Evolutionary conservation across 1,140 invertebrate species (phyloP).

Genomic region (Leptestheria dahalacensis): DNA sequence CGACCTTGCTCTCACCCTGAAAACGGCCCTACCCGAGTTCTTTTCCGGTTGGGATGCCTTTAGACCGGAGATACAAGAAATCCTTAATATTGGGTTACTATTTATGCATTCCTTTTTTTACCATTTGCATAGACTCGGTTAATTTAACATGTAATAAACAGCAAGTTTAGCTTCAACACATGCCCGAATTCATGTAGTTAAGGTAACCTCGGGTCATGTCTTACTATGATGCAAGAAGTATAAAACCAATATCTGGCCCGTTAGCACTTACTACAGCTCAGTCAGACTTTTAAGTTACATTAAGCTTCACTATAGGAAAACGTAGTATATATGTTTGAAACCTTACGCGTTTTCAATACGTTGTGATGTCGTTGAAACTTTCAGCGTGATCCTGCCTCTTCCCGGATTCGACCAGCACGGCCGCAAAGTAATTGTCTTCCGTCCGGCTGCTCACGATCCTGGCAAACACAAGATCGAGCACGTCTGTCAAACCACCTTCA

Average conservation of each 20-base stretch:
- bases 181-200: no score
- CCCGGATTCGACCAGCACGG: slow-evolving; percentile 61
- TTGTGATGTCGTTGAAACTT: slow-evolving; percentile 22
- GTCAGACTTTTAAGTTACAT: no score
- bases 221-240: not conserved
- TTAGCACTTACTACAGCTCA: no score
- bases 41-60: slow-evolving; percentile 29
- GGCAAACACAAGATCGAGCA: slow-evolving; percentile 29
- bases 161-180: no score
- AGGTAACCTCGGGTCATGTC: slow-evolving; percentile 4
- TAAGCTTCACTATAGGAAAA: no score
- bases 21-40: slow-evolving; percentile 39
- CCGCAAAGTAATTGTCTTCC: slow-evolving; percentile 51
- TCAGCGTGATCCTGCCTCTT: slow-evolving; percentile 54
- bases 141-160: no score
- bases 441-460: slow-evolving; percentile 32
- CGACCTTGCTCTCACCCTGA: slow-evolving; percentile 43
- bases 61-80: slow-evolving; percentile 41
- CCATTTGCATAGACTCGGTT: no score
- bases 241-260: no score
- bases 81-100: slow-evolving; percentile 52
- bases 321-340: no score
- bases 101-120: not conserved
- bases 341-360: not conserved
- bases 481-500: slow-evolving; percentile 29